A percentile compares a stretch with the other conserved stretches of the same genome.
Conservation (phyloP, 2,797 vertebrate species). For the Chelon auratus region DNA sequence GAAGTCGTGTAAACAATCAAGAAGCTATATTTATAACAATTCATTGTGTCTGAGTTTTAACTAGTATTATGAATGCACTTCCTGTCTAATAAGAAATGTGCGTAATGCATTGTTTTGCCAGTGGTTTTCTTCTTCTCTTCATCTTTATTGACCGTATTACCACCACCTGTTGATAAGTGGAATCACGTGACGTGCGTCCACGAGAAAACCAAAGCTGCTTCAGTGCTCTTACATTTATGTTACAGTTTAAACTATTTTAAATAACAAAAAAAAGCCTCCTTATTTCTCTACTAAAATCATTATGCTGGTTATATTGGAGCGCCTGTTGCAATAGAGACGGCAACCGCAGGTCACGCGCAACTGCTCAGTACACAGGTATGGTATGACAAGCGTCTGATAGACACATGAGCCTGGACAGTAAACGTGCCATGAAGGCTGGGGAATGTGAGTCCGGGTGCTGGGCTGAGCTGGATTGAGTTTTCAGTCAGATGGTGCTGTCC, state of each 20-base stretch:
- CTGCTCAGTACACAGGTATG: conserved; percentile 71
- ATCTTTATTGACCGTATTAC: conserved; percentile 5
- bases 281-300: not conserved
- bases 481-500: conserved; percentile 53
- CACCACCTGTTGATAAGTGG: conserved; percentile 5
- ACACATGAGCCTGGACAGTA: conserved; percentile 73
- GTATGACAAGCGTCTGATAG: conserved; percentile 71
- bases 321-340: conserved; percentile 36
- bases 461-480: conserved; percentile 59
- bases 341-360: conserved; percentile 49
- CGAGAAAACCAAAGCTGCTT: not conserved
- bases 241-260: not conserved
- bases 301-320: not conserved
- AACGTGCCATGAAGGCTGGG: conserved; percentile 71
- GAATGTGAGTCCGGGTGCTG: conserved; percentile 62
- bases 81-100: not conserved
- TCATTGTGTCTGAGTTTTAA: not conserved
- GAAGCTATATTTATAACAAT: not conserved
- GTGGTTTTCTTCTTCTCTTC: not conserved
- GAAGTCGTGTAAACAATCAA: not conserved
- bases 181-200: not conserved
- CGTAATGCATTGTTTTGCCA: not conserved
- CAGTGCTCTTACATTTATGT: not conserved
- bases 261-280: not conserved
- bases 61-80: not conserved